Conservation (phyloP, 2,113 vertebrate genomes). For the Tupaia chinensis region DNA sequence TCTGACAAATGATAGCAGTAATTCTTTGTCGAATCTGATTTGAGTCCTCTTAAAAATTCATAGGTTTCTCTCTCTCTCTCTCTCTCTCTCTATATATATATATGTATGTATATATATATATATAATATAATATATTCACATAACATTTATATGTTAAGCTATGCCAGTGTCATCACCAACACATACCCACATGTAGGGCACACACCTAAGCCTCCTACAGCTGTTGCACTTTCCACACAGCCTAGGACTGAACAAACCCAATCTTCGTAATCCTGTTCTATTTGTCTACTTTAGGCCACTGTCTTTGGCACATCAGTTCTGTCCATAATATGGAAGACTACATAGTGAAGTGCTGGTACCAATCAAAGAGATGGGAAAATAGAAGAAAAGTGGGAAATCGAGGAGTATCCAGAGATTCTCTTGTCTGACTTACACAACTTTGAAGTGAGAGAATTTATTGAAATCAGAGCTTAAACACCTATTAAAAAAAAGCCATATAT, state of each 20-base stretch:
- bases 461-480: not conserved
- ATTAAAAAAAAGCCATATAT: not conserved
- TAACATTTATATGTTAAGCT: not conserved
- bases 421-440: not conserved
- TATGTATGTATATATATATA: not conserved
- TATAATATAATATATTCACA: too few species aligned
- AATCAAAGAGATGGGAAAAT: not conserved
- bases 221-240: not conserved
- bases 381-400: not conserved
- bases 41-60: not conserved
- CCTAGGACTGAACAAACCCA: not conserved
- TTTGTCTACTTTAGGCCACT: not conserved
- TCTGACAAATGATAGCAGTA: not conserved
- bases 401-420: not conserved
- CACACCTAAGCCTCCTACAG: not conserved
- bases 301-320: not conserved
- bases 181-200: not conserved
- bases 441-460: not conserved
- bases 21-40: not conserved
- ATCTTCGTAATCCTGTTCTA: not conserved
- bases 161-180: not conserved
- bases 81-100: too few species aligned
- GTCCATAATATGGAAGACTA: not conserved
- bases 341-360: not conserved
- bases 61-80: too few species aligned